These are phyloP conservation scores for Temnothorax nylanderi DNA, from an alignment of 1,140 invertebrate genomes.

Conservation along the genomic window DNA sequence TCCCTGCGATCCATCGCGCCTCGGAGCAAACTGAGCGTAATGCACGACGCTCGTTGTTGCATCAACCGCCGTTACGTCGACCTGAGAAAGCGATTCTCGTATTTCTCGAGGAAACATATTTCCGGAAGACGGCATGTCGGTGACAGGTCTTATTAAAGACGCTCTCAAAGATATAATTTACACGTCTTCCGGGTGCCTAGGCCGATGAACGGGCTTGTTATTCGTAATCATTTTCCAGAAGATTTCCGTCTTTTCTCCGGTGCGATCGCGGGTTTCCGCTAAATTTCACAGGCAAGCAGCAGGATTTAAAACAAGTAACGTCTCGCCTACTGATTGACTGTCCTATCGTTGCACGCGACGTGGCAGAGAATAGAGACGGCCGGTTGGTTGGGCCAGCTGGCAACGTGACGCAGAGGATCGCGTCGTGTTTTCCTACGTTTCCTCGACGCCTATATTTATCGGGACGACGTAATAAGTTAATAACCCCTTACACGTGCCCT, in stretches of 20 bases:
- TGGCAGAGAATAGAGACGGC: slow-evolving; percentile 59
- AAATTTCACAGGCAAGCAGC: slow-evolving; percentile 49
- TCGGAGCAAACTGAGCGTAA: not conserved
- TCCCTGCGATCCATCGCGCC: not conserved
- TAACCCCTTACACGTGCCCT: slow-evolving; percentile 26
- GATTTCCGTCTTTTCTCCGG: not conserved
- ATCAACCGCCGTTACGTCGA: not conserved
- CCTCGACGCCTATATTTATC: slow-evolving; percentile 49
- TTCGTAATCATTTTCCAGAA: slow-evolving; percentile 40
- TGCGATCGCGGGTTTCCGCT: not conserved
- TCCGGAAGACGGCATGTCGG: not conserved
- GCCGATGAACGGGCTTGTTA: not conserved
- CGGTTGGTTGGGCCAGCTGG: slow-evolving; percentile 45
- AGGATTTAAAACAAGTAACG: slow-evolving; percentile 42
- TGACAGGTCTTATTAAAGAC: not conserved
- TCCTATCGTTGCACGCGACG: slow-evolving; percentile 47
- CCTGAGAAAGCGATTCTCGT: not conserved
- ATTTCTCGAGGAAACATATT: slow-evolving; percentile 23
- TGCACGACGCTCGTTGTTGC: not conserved
- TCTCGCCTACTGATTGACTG: slow-evolving; percentile 21
- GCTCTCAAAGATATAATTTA: not conserved
- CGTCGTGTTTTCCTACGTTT: slow-evolving; percentile 27
- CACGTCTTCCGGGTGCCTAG: not conserved
- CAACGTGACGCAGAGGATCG: slow-evolving; percentile 41
- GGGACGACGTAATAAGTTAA: slow-evolving; percentile 30